These are phyloP conservation scores for Cryptoblepharus egeriae DNA, from an alignment of 2,797 vertebrate species.

Conservation along the genomic window DNA sequence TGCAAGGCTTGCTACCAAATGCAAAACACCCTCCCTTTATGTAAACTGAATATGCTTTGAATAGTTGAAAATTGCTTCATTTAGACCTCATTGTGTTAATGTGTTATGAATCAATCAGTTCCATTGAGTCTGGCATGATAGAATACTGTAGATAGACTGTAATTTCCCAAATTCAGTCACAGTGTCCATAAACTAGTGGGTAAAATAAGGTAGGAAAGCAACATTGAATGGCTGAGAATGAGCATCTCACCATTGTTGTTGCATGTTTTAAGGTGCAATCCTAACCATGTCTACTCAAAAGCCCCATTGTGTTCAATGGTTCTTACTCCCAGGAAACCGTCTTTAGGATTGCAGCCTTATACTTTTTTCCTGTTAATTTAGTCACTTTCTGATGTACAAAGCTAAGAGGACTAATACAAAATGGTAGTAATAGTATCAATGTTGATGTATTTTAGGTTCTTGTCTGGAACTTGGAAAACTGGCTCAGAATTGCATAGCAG, in stretches of 20 bases:
- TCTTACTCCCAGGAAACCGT: no score
- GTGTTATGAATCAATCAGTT: neutral
- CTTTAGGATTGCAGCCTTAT: no score
- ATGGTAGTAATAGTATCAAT: neutral
- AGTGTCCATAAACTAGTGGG: neutral
- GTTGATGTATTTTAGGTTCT: conserved; percentile 9
- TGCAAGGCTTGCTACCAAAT: no score
- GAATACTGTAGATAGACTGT: no score
- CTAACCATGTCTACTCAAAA: no score
- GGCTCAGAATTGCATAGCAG: neutral
- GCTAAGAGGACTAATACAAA: conserved; percentile 3
- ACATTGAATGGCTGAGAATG: neutral
- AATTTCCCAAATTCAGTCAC: neutral
- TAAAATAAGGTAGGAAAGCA: neutral
- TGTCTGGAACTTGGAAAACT: conserved; percentile 1
- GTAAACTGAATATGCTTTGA: no score
- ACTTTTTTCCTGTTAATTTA: neutral
- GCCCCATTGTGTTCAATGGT: no score
- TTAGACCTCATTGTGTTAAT: neutral
- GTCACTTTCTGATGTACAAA: neutral
- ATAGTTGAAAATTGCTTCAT: no score
- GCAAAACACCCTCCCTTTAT: no score
- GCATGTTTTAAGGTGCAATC: no score
- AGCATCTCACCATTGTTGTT: neutral
- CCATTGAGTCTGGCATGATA: neutral